Percentiles rank a stretch among this genome's conserved stretches.
Conservation (phyloP, 2,888 invertebrate genomes). For the Pyralis farinalis region DNA sequence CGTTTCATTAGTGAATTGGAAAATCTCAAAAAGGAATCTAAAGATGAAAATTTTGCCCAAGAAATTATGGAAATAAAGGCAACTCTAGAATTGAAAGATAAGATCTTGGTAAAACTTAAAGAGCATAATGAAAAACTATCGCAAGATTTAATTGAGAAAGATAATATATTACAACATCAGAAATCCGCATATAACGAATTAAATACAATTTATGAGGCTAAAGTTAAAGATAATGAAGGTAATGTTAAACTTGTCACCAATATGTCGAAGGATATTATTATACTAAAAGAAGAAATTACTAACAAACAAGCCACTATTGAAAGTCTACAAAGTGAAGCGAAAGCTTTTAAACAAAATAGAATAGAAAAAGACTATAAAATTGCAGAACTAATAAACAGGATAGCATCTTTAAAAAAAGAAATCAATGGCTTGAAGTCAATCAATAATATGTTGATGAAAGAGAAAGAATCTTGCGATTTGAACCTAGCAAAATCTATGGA, state of each 20-base stretch:
- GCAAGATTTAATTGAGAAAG: constrained; percentile 31
- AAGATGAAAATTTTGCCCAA: constrained; percentile 26
- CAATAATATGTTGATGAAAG: constrained; percentile 45
- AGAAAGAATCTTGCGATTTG: constrained; percentile 44
- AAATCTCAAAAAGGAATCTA: constrained; percentile 23
- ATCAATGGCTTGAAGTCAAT: constrained; percentile 39
- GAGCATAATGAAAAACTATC: constrained; percentile 26
- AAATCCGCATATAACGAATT: constrained; percentile 36
- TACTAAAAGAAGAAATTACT: constrained; percentile 34
- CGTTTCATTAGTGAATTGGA: constrained; percentile 24
- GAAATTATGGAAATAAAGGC: constrained; percentile 37
- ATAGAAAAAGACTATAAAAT: constrained; percentile 27
- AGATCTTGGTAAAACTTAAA: constrained; percentile 31
- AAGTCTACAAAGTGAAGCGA: constrained; percentile 25
- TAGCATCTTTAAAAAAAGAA: constrained; percentile 37
- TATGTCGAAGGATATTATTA: constrained; percentile 39
- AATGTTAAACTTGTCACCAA: constrained; percentile 34
- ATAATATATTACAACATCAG: constrained; percentile 31
- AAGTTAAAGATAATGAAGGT: constrained; percentile 39
- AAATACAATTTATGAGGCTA: constrained; percentile 34
- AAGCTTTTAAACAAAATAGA: constrained; percentile 15
- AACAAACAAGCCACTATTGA: constrained; percentile 38
- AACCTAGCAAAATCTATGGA: constrained; percentile 55
- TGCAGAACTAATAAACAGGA: constrained; percentile 29
- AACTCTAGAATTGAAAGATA: constrained; percentile 37